Evolutionary conservation across 2,888 invertebrate species (phyloP).

Genomic region (Chrysodeixis includens): DNA sequence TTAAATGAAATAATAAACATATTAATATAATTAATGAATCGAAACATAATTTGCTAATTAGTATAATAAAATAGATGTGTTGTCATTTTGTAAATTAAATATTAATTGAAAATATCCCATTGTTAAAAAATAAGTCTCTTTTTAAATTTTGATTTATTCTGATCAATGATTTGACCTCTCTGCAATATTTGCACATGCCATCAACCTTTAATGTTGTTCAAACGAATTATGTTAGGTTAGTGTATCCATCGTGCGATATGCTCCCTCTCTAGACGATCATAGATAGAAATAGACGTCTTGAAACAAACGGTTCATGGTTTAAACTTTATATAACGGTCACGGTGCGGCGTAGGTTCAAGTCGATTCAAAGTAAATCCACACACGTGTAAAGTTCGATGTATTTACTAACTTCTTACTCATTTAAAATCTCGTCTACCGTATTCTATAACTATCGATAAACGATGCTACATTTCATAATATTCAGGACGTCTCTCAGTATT

Average conservation of each 20-base stretch:
- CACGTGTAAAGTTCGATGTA: background rate
- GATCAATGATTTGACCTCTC: background rate
- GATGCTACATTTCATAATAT: background rate
- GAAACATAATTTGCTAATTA: background rate
- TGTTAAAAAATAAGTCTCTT: background rate
- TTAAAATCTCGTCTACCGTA: conserved; percentile 1
- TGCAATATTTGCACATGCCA: background rate
- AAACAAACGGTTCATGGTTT: background rate
- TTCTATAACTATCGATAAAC: background rate
- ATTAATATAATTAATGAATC: background rate
- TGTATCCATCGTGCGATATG: background rate
- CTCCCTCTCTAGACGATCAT: background rate
- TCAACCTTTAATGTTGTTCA: background rate
- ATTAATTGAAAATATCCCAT: background rate
- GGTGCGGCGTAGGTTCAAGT: background rate
- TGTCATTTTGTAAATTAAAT: background rate
- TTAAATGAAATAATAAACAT: background rate
- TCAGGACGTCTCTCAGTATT: background rate
- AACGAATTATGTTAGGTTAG: background rate
- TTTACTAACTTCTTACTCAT: background rate
- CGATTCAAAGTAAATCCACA: background rate
- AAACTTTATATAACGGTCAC: background rate
- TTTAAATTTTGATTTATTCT: background rate
- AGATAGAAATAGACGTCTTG: background rate
- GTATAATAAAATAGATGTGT: background rate